Base-by-base conservation (phyloP, 1,140 invertebrate genomes). In the Diorhabda elongata region DNA sequence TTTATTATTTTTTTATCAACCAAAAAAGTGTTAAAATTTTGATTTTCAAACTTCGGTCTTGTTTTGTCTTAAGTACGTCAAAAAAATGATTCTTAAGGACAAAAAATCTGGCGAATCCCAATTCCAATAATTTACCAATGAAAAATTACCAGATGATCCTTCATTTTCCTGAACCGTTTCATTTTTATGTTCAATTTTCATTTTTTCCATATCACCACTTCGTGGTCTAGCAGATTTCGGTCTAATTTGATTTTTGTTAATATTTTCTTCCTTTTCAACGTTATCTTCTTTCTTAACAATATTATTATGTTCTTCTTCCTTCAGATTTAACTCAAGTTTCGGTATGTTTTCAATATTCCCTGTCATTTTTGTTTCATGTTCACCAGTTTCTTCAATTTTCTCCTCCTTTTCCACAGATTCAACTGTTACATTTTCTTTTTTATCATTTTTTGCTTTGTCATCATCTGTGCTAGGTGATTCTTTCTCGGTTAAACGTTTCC, bases 141-240 rank as follows among this genome's bases (percentile, higher is more conserved):
- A 26, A 26, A 26, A 26, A 26, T 26, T 26, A 26, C 26, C 26
- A 26, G 26, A 26, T 26, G 26, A 26, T 26, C 26, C 26, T 26
- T 26, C 26, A 26, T 26, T 26, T 26, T 26, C 26, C 26, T 26
- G 26, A 26, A 26, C 26, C 26, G 26, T 26, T 26, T 26, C 26
- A 26, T 26, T 26, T 26, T 26, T 26, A 26, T 26, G 1, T 1
- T 26, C n/a, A 52, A n/a, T 52, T 52, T 4, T 52, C 6, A 8
- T 52, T 52, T 52, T 52, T 6, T 52, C 47, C 47, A 52, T 8
- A 52, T 73, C 73, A 8, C 71, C 75, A 61, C 75, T 77, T 69
- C 71, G 74, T 2, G 76, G 76, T 58, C 74, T 62, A 8, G 75
- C 75, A 41, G 73, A 72, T 65, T 73, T 74, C 5, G 73, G 73